Evolutionary conservation across 2,888 invertebrate genomes (phyloP), one percentile per base, ranked within the genome.

Genomic region (Eudemis profundana): DNA sequence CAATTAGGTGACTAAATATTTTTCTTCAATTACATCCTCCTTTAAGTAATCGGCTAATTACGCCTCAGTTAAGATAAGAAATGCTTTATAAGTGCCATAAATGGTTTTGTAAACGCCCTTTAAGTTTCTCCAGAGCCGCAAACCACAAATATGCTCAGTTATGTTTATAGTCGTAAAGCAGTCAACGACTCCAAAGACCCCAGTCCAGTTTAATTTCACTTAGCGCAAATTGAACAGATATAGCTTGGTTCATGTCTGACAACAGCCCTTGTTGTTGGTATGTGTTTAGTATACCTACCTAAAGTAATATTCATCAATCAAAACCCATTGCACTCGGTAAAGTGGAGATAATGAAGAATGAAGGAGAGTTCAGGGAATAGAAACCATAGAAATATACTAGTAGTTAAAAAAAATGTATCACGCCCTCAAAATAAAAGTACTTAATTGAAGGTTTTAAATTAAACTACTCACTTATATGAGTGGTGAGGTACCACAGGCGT

Each of bases 201-300:
- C 33, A 4, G 49, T 51, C 15, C 59, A 64, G 51, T 59, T 53
- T 59, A 59, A 65, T 59, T 65, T 65, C 59, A 59, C 59, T 64
- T 57, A 59, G 19, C 50, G 51, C 40, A 61, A 59, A 61, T 66
- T 61, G 38, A 61, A 47, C 66, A 61, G 53, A 64, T 33, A 36
- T 47, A 54, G 54, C 49, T 54, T 47, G 54, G n/a, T 54, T 57
- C 17, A 17, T 23, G 51, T 54, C 66, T 46, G n/a, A 49, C 29
- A 63, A 50, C 21, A 42, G 15, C 40, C 46, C 63, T 57, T 56
- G 56, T 54, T 19, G 17, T 4, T 51, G 23, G 3, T 8, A 14
- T 54, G 3, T 42, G 27, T 54, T 51, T 53, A 23, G 17, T 23
- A 19, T 23, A 8, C 3, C 2, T 15, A 54, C 21, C 3, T 42